phyloP scores from a whole-genome alignment of 2,888 invertebrate species.

The Apamea epomidion region DNA sequence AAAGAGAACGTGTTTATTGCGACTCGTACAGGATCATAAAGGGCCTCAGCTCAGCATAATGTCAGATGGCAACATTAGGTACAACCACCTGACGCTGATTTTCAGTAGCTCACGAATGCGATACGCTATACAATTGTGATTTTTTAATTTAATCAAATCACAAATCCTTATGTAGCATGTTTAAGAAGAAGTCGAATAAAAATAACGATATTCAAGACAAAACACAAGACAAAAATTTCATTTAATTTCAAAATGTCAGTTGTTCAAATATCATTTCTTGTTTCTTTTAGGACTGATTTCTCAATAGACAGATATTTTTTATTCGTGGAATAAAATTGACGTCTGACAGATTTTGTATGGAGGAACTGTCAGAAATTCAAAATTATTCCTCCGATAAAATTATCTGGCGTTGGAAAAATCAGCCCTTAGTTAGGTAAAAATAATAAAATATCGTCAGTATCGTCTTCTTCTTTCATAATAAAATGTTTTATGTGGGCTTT shows the following conservation, averaged over 20 bases:
- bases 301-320: too few species aligned
- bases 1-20: too few species aligned
- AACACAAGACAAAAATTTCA: too few species aligned
- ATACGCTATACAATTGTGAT: neutral
- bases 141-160: neutral
- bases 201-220: neutral
- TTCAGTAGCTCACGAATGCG: neutral
- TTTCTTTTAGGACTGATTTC: neutral
- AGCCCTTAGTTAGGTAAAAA: neutral
- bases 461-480: neutral
- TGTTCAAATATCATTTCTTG: neutral
- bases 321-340: too few species aligned
- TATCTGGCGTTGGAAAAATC: too few species aligned
- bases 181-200: neutral
- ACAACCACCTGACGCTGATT: neutral
- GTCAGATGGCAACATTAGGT: neutral
- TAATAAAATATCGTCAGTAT: neutral
- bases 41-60: neutral
- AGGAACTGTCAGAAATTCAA: too few species aligned
- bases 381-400: too few species aligned
- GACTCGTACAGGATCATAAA: too few species aligned
- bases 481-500: neutral
- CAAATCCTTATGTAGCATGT: too few species aligned
- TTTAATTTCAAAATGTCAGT: too few species aligned
- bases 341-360: too few species aligned